These are phyloP conservation scores for Flexamia atlantica DNA, from an alignment of 2,888 invertebrate genomes.

Conservation along the genomic window DNA sequence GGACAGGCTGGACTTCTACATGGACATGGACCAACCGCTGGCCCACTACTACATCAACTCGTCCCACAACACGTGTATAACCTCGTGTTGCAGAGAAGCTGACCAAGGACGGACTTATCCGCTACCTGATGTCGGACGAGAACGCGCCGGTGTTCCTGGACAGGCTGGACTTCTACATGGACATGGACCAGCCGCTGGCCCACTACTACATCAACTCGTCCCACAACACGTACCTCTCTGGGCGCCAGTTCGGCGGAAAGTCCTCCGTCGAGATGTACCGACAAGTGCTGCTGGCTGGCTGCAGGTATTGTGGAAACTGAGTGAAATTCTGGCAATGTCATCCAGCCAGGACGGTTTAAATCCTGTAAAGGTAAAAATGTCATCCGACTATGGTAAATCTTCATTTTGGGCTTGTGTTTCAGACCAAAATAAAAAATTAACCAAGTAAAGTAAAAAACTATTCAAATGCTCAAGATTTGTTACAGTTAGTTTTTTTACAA, in stretches of 20 bases:
- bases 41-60: constrained; percentile 99
- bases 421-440: too few relatives aligned
- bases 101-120: constrained; percentile 96
- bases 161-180: constrained; percentile 97
- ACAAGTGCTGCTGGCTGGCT: constrained; percentile 97
- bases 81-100: constrained; percentile 81
- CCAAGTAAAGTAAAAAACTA: too few relatives aligned
- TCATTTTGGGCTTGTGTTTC: too few relatives aligned
- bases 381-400: too few relatives aligned
- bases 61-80: too few relatives aligned
- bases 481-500: too few relatives aligned
- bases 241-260: constrained; percentile 98
- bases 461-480: too few relatives aligned
- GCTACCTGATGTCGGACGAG: constrained; percentile 99
- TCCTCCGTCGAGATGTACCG: constrained; percentile 99
- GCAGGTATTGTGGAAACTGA: constrained; percentile 87
- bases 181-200: constrained; percentile 98
- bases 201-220: constrained; percentile 99
- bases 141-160: constrained; percentile 99
- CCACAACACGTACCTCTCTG: constrained; percentile 96
- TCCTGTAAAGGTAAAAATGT: too few relatives aligned
- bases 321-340: too few relatives aligned
- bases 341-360: too few relatives aligned
- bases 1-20: constrained; percentile 97
- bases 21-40: constrained; percentile 99